Percentiles rank a stretch among this genome's conserved stretches.
Evolutionary conservation across 2,888 invertebrate species (phyloP).

Genomic region (Oligia fasciuncula): DNA sequence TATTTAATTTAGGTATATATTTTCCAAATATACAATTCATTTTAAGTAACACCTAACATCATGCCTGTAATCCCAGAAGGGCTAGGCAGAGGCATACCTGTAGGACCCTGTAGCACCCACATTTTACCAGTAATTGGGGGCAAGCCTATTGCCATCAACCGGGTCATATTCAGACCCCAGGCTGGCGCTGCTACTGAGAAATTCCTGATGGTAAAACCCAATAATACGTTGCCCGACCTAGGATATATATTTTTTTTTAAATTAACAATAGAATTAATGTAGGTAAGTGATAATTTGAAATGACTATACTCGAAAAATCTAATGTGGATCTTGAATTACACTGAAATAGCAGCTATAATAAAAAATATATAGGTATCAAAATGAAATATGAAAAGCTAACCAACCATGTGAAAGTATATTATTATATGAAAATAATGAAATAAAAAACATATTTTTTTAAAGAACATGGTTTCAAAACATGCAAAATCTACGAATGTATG

Average conservation of each 20-base stretch:
- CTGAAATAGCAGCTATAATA: neutral
- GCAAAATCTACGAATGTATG: neutral
- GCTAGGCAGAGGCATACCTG: no score
- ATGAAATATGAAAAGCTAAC: neutral
- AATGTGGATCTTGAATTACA: neutral
- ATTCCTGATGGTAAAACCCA: neutral
- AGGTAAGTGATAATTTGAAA: neutral
- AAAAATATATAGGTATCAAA: neutral
- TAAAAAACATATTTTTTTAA: no score
- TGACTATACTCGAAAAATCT: neutral
- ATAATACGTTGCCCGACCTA: neutral
- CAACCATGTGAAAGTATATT: neutral
- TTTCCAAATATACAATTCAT: no score
- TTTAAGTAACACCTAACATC: no score
- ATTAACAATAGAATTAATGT: neutral
- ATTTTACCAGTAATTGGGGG: neutral
- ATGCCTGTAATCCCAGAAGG: no score
- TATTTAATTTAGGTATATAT: neutral
- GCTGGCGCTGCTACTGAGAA: neutral
- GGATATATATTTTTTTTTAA: neutral
- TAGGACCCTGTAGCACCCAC: no score
- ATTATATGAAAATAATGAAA: neutral
- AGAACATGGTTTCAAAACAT: neutral
- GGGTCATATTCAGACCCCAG: neutral
- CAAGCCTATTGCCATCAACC: neutral